These are phyloP conservation scores for Dreissena rostriformis DNA, from an alignment of 1,140 invertebrate species.

Conservation along the genomic window DNA sequence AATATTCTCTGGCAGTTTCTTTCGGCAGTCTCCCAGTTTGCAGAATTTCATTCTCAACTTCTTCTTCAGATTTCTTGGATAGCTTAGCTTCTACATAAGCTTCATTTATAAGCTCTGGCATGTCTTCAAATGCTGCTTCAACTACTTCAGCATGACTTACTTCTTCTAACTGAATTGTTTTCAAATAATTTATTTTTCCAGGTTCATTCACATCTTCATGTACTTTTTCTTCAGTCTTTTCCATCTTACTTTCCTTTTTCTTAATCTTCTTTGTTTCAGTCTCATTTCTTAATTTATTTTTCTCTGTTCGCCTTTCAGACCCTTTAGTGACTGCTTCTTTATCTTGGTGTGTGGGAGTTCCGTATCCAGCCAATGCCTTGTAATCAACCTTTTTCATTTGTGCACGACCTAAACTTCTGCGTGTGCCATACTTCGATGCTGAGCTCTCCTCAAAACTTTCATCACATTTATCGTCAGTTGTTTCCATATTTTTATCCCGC, in stretches of 20 bases:
- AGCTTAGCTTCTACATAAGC: background rate
- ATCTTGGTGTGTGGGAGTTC: background rate
- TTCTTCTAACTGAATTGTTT: conserved; percentile 11
- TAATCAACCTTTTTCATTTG: conserved; percentile 25
- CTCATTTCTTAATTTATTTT: background rate
- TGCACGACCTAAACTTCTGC: background rate
- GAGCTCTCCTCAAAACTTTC: background rate
- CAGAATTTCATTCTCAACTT: background rate
- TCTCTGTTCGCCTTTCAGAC: background rate
- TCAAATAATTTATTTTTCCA: background rate
- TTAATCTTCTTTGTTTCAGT: background rate
- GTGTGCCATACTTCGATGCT: background rate
- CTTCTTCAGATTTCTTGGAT: background rate
- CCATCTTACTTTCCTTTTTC: background rate
- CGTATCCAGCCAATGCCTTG: conserved; percentile 35
- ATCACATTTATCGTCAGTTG: background rate
- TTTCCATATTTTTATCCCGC: background rate
- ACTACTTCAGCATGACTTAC: background rate
- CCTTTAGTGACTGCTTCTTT: background rate
- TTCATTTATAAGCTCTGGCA: background rate
- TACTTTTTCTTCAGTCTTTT: background rate
- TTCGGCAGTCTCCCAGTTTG: background rate
- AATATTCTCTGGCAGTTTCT: background rate
- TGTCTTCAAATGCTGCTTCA: background rate
- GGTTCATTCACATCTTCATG: background rate